phyloP scores from a whole-genome alignment of 2,797 vertebrate genomes.

The Mormyrops boulengeri region DNA sequence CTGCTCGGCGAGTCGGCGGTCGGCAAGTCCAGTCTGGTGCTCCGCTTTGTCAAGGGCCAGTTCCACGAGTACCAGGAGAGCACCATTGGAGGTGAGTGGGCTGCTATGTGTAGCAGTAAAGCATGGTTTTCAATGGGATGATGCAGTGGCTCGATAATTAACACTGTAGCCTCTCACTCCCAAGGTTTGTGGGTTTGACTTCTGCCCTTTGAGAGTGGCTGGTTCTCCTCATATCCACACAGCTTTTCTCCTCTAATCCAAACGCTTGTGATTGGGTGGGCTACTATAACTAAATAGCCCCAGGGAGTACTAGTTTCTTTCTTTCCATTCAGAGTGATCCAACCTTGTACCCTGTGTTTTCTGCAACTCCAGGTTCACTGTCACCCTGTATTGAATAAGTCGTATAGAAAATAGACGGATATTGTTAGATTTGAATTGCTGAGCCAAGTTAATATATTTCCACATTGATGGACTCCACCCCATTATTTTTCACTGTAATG shows the following conservation, averaged over 20 bases:
- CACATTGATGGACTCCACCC: neutral
- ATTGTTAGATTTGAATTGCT: neutral
- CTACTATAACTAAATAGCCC: neutral
- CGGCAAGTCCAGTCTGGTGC: conserved; percentile 78
- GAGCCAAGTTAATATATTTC: neutral
- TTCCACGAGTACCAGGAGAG: conserved; percentile 83
- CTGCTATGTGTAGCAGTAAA: too few relatives aligned
- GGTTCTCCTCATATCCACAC: neutral
- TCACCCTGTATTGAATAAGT: neutral
- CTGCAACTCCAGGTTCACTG: neutral
- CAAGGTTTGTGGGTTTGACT: neutral
- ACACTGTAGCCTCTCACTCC: neutral
- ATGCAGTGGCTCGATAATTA: neutral
- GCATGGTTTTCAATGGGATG: neutral
- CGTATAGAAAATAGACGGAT: neutral
- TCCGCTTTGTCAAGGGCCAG: conserved; percentile 82
- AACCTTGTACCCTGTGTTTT: neutral
- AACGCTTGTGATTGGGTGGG: neutral
- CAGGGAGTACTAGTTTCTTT: neutral
- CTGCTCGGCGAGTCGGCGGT: conserved; percentile 75
- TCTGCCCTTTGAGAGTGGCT: neutral
- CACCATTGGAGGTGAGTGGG: conserved; percentile 71
- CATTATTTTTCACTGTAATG: neutral
- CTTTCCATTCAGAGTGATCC: neutral
- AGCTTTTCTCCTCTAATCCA: neutral